Base-by-base conservation (phyloP, 1,140 invertebrate species). In the Notospermus geniculatus region DNA sequence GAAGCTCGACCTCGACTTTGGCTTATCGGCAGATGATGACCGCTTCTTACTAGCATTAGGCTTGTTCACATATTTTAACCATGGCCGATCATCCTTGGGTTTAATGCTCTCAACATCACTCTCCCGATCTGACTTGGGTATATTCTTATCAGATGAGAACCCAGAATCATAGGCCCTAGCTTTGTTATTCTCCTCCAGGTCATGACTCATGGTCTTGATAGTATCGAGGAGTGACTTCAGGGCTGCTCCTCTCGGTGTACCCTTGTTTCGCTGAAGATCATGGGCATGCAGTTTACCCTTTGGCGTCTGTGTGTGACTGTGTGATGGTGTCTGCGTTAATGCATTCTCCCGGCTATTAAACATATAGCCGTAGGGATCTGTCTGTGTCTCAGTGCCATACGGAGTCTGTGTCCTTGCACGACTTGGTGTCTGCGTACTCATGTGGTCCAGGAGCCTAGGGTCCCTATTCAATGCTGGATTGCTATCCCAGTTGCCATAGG, bases 251-350 rank as follows among this genome's bases (percentile, higher is more conserved):
- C 46, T 19, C 9, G 46, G 46, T 19, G 46, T 50, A n/a, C 46
- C 46, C 19, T 27, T 19, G 25, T 19, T 23, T 9, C 19, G 46
- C 4, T 50, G 19, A 27, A 50, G n/a, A n/a, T 50, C 46, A 50
- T 50, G 46, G 19, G 46, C 5, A 23, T 50, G n/a, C 9, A 50
- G n/a, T 9, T 27, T 19, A 4, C 46, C 46, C 19, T 50, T 45
- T 25, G 27, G 23, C 55, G 58, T 60, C 46, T 60, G 58, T 28
- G 58, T 60, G 1, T 36, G 23, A 9, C 29, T 43, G 32, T 60
- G 25, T 13, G 46, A 27, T 2, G 53, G 27, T 29, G 59, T 61
- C 53, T 61, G 59, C 11, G 53, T 61, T 9, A 36, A 23, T 28
- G 50, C 50, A 55, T 61, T 46, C 7, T 19, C 46, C 9, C n/a